Conservation (phyloP, 2,888 invertebrate genomes). For the Plagodis pulveraria region DNA sequence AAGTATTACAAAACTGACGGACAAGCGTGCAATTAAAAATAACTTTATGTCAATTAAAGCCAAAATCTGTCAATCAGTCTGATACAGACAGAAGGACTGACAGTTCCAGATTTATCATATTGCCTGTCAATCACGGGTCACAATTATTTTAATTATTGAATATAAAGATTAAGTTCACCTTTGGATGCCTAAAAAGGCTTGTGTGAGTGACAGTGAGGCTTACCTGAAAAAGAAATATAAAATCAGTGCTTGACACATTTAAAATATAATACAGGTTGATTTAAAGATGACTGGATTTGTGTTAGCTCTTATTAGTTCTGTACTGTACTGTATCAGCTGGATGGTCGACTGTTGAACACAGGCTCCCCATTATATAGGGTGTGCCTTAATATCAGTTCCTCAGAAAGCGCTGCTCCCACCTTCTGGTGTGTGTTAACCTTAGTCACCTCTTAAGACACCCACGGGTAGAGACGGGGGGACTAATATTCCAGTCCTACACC, state of each 20-base stretch:
- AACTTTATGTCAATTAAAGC: conserved; percentile 70
- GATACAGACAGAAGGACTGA: conserved; percentile 47
- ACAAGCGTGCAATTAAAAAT: conserved; percentile 62
- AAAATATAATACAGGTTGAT: background rate
- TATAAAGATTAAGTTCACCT: conserved; percentile 12
- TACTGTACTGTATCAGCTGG: too few relatives aligned
- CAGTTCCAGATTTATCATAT: conserved; percentile 52
- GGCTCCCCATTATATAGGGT: too few relatives aligned
- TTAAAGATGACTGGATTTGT: background rate
- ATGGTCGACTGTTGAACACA: too few relatives aligned
- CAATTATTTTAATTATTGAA: conserved; percentile 4
- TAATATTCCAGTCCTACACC: too few relatives aligned
- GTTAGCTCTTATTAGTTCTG: too few relatives aligned
- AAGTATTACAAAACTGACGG: conserved; percentile 15
- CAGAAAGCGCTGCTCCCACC: too few relatives aligned
- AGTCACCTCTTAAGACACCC: too few relatives aligned
- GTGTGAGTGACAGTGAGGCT: conserved; percentile 10
- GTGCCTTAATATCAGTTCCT: too few relatives aligned
- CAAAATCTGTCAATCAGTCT: conserved; percentile 73
- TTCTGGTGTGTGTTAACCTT: too few relatives aligned
- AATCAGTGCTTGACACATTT: background rate
- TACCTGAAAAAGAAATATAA: conserved; percentile 21
- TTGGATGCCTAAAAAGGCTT: conserved; percentile 13
- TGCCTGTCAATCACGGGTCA: conserved; percentile 33
- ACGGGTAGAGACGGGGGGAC: too few relatives aligned